Base-by-base conservation (phyloP, 2,888 invertebrate species). In the Apamea monoglypha region DNA sequence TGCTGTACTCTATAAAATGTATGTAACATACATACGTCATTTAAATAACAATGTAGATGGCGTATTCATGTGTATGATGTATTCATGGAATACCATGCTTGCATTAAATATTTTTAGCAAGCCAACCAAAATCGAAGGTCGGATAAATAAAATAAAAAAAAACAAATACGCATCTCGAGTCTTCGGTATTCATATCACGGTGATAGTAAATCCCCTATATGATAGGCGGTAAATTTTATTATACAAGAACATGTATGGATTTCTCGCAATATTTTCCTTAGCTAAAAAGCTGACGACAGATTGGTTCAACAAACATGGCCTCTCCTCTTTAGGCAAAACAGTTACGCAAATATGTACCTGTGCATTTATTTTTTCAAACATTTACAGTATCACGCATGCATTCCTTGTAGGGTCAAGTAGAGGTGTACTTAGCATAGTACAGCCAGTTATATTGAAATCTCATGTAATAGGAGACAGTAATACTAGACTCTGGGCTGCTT, bases 161-260 rank as follows among this genome's bases (percentile, higher is more conserved):
- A 76, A 53, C 64, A 75, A 74, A 78, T 40, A 29, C 67, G n/a
- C 18, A 68, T 80, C 80, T 73, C 18, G 40, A 32, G 44, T 50
- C n/a, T 67, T 67, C 16, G 32, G 64, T 61, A 86, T 86, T 87
- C 73, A 36, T 64, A 76, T 85, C 87, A 76, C 87, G 70, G 50
- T 70, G 70, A 78, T 85, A 85, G 75, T 87, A 87, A 87, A 85
- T 76, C 68, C 56, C 59, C 66, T 29, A 73, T 74, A 81, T 68
- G 85, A 85, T 81, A 74, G 81, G 77, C 67, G 81, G 75, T 76
- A 85, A 84, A 85, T 81, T 85, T 86, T 86, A 81, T 78, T 78
- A 78, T 56, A 80, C 73, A 74, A 59, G 47, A 36, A 69, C 61
- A 73, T 59, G 44, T 67, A 53, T 29, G 53, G n/a, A 67, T 73